Conservation (phyloP, 37 sponge, comb jelly and placozoan genomes). For the Crambe crambe region DNA sequence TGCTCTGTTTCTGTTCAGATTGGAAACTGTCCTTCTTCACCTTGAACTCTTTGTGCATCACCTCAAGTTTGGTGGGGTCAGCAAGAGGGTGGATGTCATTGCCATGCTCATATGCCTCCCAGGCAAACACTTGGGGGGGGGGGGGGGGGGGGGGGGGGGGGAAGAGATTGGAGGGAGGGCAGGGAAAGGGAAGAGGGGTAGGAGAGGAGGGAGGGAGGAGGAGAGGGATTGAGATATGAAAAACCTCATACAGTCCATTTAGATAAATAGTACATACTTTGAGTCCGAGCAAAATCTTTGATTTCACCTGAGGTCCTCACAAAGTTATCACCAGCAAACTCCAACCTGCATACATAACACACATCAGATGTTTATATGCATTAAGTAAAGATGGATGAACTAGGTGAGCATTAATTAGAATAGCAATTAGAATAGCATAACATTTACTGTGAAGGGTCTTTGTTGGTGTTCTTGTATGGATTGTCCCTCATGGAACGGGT, state of each 20-base stretch:
- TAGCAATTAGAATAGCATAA: no score
- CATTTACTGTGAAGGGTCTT: slow-evolving; percentile 71
- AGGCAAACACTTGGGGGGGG: slow-evolving; percentile 89
- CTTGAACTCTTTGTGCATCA: slow-evolving; percentile 88
- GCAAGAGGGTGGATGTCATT: slow-evolving; percentile 93
- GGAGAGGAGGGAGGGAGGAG: no score
- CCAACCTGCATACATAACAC: slow-evolving; percentile 40
- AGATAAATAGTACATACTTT: slow-evolving; percentile 73
- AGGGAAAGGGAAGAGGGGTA: neutral
- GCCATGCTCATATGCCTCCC: slow-evolving; percentile 96
- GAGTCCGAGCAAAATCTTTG: slow-evolving; percentile 82
- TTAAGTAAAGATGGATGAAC: no score
- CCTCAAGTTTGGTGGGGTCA: slow-evolving; percentile 95
- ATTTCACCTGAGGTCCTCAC: slow-evolving; percentile 84
- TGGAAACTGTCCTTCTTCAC: slow-evolving; percentile 88
- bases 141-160: no score
- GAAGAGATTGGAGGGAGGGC: no score
- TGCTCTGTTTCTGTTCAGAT: slow-evolving; percentile 67
- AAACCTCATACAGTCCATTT: neutral
- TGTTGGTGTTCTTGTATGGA: slow-evolving; percentile 77
- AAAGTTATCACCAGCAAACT: slow-evolving; percentile 97
- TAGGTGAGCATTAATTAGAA: no score
- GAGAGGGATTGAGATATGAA: neutral
- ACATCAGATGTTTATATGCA: no score
- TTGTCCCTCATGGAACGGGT: slow-evolving; percentile 98